Conservation (phyloP, 2,113 vertebrate species). For the Conger conger region DNA sequence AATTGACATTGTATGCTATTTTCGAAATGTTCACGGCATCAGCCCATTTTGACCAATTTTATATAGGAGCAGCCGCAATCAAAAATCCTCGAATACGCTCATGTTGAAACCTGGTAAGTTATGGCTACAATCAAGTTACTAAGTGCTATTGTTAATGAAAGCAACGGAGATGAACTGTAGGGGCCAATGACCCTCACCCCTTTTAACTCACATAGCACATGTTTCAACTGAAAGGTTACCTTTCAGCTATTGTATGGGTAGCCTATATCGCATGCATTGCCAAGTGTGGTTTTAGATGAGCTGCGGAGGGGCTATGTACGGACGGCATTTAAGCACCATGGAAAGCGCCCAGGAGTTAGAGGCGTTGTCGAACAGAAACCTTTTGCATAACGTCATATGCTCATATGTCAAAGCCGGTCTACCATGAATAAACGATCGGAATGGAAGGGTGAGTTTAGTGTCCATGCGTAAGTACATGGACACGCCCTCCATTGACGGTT, state of each 20-base stretch:
- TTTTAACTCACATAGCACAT: not conserved
- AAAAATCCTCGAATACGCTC: not conserved
- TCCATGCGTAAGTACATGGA: not conserved
- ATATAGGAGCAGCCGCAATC: not conserved
- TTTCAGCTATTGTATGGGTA: not conserved
- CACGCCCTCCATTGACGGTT: not conserved
- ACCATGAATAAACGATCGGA: not conserved
- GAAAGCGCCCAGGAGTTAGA: not conserved
- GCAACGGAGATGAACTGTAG: not conserved
- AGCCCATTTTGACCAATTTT: not conserved
- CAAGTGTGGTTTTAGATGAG: not conserved
- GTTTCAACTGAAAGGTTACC: not conserved
- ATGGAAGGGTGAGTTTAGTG: not conserved
- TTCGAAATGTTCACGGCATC: not conserved
- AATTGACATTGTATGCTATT: not conserved
- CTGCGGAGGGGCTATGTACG: not conserved
- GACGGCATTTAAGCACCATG: conserved; percentile 2
- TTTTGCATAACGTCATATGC: not conserved
- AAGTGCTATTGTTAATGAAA: not conserved
- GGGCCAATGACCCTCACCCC: not conserved
- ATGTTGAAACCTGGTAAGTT: not conserved
- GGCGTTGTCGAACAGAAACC: not conserved
- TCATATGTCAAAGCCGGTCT: not conserved
- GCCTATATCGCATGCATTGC: not conserved
- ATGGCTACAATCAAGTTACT: not conserved